A percentile compares a stretch with the other conserved stretches of the same genome.
Evolutionary conservation across 2,888 invertebrate species (phyloP).

Genomic region (Pachliopta kotzebuea): DNA sequence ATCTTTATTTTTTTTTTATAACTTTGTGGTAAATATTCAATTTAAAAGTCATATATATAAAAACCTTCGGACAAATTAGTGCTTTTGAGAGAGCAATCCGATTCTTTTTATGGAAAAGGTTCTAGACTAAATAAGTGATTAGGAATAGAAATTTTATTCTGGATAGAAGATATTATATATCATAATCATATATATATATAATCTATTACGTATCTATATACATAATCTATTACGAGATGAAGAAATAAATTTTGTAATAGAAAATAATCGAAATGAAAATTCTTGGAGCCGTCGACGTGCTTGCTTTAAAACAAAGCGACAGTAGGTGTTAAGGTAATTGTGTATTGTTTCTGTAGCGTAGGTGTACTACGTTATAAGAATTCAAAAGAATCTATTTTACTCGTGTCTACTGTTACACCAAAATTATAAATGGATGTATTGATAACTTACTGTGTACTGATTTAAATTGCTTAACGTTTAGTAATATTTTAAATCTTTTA

Average conservation of each 20-base stretch:
- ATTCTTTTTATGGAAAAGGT: no score
- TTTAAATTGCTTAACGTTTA: slow-evolving; percentile 34
- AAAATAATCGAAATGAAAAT: not conserved
- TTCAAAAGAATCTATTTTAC: slow-evolving; percentile 43
- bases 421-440: slow-evolving; percentile 48
- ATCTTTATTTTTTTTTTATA: no score
- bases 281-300: not conserved
- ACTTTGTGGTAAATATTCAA: no score
- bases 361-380: slow-evolving; percentile 46
- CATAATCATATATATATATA: no score
- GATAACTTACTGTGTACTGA: slow-evolving; percentile 42
- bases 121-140: no score
- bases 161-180: no score
- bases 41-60: no score
- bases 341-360: slow-evolving; percentile 64
- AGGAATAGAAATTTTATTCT: no score
- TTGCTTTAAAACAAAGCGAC: slow-evolving; percentile 30
- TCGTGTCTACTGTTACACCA: slow-evolving; percentile 41
- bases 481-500: not conserved
- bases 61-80: no score
- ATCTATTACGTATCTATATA: no score
- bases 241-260: not conserved
- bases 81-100: no score
- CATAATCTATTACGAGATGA: no score
- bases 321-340: slow-evolving; percentile 68